Evolutionary conservation across 2,888 invertebrate species (phyloP).

Genomic region (Anoplius nigerrimus): DNA sequence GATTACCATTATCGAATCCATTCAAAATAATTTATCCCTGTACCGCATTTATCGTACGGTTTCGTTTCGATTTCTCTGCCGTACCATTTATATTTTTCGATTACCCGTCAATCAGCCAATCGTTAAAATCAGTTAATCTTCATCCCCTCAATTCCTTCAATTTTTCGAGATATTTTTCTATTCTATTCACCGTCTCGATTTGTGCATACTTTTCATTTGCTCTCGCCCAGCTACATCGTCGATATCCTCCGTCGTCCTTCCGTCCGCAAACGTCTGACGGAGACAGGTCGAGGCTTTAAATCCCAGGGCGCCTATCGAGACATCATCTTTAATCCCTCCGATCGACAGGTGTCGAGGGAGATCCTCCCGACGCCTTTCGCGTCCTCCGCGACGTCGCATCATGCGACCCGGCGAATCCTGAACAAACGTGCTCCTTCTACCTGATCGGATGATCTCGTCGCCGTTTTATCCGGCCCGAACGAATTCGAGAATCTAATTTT

Average conservation of each 20-base stretch:
- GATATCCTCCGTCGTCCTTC: not conserved
- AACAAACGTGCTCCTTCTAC: conserved; percentile 44
- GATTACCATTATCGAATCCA: no score
- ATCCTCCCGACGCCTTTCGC: conserved; percentile 6
- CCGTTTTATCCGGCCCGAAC: conserved; percentile 1
- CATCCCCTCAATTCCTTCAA: no score
- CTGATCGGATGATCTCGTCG: conserved; percentile 37
- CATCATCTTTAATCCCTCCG: conserved; percentile 63
- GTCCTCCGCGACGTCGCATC: conserved; percentile 23
- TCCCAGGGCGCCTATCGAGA: conserved; percentile 43
- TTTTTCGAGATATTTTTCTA: no score
- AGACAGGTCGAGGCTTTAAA: conserved; percentile 41
- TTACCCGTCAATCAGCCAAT: no score
- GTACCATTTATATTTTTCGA: no score
- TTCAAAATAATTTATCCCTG: no score
- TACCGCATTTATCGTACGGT: no score
- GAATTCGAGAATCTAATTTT: conserved; percentile 42
- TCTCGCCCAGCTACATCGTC: no score
- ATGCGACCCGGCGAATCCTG: conserved; percentile 44
- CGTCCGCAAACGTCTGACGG: conserved; percentile 30
- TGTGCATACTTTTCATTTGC: no score
- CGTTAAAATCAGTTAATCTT: no score
- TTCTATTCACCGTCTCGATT: no score
- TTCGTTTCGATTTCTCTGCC: no score
- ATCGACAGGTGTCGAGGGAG: conserved; percentile 62